Evolutionary conservation across 1,140 invertebrate species (phyloP), one percentile per base, ranked within the genome.

Genomic region (Zaprionus camerounensis): DNA sequence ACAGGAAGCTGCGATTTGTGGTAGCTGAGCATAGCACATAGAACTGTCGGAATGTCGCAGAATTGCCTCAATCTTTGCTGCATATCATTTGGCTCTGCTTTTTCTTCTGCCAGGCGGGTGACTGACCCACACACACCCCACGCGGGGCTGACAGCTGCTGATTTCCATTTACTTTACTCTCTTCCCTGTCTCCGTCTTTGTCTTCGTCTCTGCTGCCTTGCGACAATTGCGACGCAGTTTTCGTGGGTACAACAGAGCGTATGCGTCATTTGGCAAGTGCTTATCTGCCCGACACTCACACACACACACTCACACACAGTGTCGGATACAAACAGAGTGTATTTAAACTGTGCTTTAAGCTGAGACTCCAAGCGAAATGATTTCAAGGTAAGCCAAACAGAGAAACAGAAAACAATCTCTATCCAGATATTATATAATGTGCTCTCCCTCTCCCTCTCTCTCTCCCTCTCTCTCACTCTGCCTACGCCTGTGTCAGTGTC

Each of bases 261-360:
- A 85, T 85, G 81, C 82, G 75, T 84, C 65, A 87, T 80, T 68
- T 86, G n/a, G 46, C 56, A 55, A 61, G 46, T 49, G 49, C 68
- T 63, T 71, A 64, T 71, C 51, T 73, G 11, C 28, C 26, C 34
- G 34, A 71, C 58, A 58, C 5, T 12, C 34, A 67, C n/a, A 57
- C 7, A 11, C 26, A 31, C 36, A 17, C 26, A 44, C 17, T 12
- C 22, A 15, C 26, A 34, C 34, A 20, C 36, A 17, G 22, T 34
- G 13, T 15, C 20, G 24, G 28, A 41, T 49, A 53, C 5, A 24
- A 12, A n/a, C 55, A 26, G n/a, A 67, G 55, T 31, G 49, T 28
- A 63, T 24, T 74, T 31, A 67, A 66, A 67, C 13, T 55, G 26
- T 24, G 41, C 28, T 63, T 63, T 11, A 46, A 64, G 72, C 68